Base-by-base conservation (phyloP, 1,140 invertebrate species). In the Ctenoplectra terminalis region DNA sequence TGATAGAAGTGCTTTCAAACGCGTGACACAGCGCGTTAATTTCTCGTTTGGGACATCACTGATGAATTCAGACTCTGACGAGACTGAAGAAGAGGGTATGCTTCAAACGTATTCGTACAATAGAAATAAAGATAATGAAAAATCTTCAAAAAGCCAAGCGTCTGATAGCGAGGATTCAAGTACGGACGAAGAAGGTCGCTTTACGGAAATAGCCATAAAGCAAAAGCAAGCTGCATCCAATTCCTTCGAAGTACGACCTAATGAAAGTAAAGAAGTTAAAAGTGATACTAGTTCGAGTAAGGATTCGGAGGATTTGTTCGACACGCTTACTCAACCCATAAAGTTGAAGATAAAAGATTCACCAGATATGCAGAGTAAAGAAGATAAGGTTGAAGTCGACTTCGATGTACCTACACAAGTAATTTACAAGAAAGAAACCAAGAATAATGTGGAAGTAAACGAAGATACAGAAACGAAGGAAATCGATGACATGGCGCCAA, bases 291-390 rank as follows among this genome's bases (percentile, higher is more conserved):
- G 48, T 20, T 64, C 73, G 13, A 79, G 72, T 6, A n/a, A 61
- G 13, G 87, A 88, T 20, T 88, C 87, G 7, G 87, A 87, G 0
- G 82, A 90, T 61, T 37, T 89, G n/a, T 87, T 87, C 26, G 66
- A 88, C 20, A 50, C 31, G 23, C 73, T 54, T 8, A 91, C 89
- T 11, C 90, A 91, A 73, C 37, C 64, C 7, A 8, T 81, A 20
- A 52, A 73, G 13, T 17, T 1, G 40, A 64, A 9, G 1, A 73
- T 46, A 11, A 6, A 34, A 23, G 7, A 72, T 58, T 48, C 31
- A 9, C 43, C 29, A 5, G 20, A 6, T 7, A 60, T 54, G n/a
- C 54, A 50, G 15, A 60, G 56, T 50, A 23, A 61, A 52, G 26
- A 7, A 23, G 29, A 77, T 15, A 8, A 4, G 1, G 9, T 7